Evolutionary conservation across 2,797 vertebrate genomes (phyloP).

Genomic region (Lagocephalus sceleratus): DNA sequence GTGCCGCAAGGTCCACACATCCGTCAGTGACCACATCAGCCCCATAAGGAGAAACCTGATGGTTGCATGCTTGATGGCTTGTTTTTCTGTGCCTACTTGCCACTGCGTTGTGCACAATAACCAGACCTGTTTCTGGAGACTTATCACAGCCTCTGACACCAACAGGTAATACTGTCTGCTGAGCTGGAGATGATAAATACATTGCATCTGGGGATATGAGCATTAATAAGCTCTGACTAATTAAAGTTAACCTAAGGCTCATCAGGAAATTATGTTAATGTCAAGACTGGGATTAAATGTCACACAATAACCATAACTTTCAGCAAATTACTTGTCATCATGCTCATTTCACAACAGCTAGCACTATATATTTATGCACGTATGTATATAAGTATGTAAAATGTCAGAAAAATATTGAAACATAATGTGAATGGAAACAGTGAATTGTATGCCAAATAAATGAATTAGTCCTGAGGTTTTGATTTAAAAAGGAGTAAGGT

Average conservation of each 20-base stretch:
- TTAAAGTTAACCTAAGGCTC: constrained; percentile 61
- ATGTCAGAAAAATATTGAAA: no score
- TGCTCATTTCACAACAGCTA: constrained; percentile 45
- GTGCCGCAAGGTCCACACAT: constrained; percentile 22
- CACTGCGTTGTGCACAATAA: neutral
- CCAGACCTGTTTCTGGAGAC: constrained; percentile 6
- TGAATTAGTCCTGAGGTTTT: no score
- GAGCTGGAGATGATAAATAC: constrained; percentile 1
- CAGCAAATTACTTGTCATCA: constrained; percentile 62
- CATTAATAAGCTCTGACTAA: constrained; percentile 38
- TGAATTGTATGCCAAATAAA: no score
- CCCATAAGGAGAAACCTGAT: constrained; percentile 4
- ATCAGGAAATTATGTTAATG: constrained; percentile 68
- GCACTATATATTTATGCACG: no score
- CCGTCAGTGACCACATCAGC: constrained; percentile 33
- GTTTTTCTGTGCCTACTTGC: constrained; percentile 11
- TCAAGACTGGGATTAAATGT: constrained; percentile 68
- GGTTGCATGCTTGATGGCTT: constrained; percentile 18
- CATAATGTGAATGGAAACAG: no score
- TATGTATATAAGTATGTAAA: no score
- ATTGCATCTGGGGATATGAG: constrained; percentile 9
- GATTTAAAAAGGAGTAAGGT: no score
- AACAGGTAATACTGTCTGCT: constrained; percentile 13
- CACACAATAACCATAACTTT: constrained; percentile 68
- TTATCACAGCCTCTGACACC: neutral